Conservation (phyloP, 2,113 vertebrate species). For the Siniperca knerii region DNA sequence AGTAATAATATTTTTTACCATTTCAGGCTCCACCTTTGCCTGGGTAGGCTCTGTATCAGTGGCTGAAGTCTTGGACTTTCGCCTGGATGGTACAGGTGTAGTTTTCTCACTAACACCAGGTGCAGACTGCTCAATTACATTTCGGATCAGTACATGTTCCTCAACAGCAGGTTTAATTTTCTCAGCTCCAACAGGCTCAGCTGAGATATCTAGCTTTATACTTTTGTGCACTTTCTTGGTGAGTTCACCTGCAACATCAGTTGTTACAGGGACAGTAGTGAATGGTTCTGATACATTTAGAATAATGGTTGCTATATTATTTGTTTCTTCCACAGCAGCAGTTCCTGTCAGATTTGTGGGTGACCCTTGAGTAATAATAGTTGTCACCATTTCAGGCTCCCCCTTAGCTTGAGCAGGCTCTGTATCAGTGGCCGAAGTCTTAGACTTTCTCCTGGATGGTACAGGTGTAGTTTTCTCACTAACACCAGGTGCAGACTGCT, state of each 20-base stretch:
- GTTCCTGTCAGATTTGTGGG: neutral
- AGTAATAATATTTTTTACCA: neutral
- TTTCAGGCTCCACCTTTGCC: neutral
- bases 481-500: neutral
- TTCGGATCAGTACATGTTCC: neutral
- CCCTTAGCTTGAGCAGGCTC: conserved; percentile 1
- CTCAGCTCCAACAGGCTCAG: conserved; percentile 7
- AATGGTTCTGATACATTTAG: neutral
- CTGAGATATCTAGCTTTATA: neutral
- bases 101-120: conserved; percentile 6
- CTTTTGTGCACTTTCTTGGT: neutral
- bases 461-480: conserved; percentile 18
- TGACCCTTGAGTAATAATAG: neutral
- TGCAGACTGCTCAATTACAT: neutral
- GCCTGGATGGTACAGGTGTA: conserved; percentile 35
- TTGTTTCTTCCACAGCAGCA: conserved; percentile 6
- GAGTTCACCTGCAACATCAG: neutral
- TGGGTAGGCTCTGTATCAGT: conserved; percentile 11
- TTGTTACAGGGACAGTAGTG: neutral
- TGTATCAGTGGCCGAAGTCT: neutral
- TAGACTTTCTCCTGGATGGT: conserved; percentile 49
- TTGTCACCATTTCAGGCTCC: neutral
- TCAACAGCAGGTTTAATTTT: neutral
- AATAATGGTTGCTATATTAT: neutral
- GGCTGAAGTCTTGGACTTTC: conserved; percentile 30